Evolutionary conservation across 2,888 invertebrate species (phyloP), one percentile per base, ranked within the genome.

Genomic region (Neoscelio sp.): DNA sequence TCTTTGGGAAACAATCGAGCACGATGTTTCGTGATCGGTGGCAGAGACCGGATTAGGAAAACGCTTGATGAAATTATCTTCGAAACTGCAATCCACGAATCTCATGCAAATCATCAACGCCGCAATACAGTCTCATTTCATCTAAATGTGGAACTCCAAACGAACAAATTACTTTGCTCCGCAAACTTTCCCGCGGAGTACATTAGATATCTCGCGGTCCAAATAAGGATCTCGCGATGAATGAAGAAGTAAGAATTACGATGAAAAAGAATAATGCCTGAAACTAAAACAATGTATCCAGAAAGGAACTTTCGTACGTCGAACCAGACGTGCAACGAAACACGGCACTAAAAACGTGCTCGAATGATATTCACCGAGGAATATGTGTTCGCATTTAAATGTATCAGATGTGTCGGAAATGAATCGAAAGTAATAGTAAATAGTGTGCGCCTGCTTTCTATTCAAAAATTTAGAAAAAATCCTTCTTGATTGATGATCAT

Each of bases 21-120:
- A 78, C 78, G 78, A 78, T 71, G 67, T 73, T 71, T 78, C 78
- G 78, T 78, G 78, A 73, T 78, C 71, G 46, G 60, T 48, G 40
- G 58, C 56, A 44, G 23, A 64, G 58, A 65, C 56, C 73, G 78
- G 73, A 78, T 73, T 73, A 73, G 78, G 78, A 67, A 62, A 73
- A 68, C 64, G 62, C 30, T 73, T 78, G 73, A 68, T 62, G 73
- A 68, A 73, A 78, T 73, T 68, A 67, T 60, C 65, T 46, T 50
- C 78, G 60, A 30, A 54, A 50, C 46, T 46, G 71, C 50, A n/a
- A 56, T 50, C 78, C 71, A 64, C 65, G 64, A 73, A 62, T 62
- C 73, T 38, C 74, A 74, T 78, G 68, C 78, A 78, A 78, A 73
- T 78, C 73, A 52, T 56, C 73, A 17, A 38, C 70, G 62, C 71